Conservation (phyloP, 2,113 vertebrate genomes). For the Sebastes fasciatus region DNA sequence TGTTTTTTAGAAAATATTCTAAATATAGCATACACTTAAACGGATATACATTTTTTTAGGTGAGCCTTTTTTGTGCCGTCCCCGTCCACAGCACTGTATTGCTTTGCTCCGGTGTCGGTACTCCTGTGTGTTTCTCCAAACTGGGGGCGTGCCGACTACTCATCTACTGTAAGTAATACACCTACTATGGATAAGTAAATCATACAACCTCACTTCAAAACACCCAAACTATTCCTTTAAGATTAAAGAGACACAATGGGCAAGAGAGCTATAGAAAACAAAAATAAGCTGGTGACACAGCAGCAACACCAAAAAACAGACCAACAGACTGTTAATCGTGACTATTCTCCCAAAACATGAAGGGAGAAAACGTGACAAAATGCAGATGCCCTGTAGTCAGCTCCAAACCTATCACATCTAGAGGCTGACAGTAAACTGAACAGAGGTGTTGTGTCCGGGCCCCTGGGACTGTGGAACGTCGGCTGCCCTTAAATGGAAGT, state of each 20-base stretch:
- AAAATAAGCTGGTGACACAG: background rate
- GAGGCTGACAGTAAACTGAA: slow-evolving; percentile 47
- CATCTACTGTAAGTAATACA: no score
- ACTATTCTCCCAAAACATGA: background rate
- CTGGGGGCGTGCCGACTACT: no score
- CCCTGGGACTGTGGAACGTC: slow-evolving; percentile 34
- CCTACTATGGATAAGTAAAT: no score
- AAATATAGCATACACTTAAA: no score
- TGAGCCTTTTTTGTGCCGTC: no score
- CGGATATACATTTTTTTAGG: no score
- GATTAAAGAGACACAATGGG: background rate
- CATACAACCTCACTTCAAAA: no score
- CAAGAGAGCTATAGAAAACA: background rate
- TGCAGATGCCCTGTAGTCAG: slow-evolving; percentile 5
- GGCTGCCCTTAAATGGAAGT: slow-evolving; percentile 78
- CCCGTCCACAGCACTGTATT: no score
- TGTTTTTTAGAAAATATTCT: no score
- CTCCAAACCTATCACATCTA: slow-evolving; percentile 16
- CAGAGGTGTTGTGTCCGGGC: slow-evolving; percentile 44
- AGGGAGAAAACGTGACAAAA: slow-evolving; percentile 7
- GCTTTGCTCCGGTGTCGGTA: no score
- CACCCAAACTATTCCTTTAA: no score
- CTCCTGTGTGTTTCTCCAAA: no score
- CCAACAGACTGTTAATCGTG: background rate
- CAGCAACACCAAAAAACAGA: background rate